Conservation (phyloP, 2,797 vertebrate genomes). For the Bryconaethiops microstoma region DNA sequence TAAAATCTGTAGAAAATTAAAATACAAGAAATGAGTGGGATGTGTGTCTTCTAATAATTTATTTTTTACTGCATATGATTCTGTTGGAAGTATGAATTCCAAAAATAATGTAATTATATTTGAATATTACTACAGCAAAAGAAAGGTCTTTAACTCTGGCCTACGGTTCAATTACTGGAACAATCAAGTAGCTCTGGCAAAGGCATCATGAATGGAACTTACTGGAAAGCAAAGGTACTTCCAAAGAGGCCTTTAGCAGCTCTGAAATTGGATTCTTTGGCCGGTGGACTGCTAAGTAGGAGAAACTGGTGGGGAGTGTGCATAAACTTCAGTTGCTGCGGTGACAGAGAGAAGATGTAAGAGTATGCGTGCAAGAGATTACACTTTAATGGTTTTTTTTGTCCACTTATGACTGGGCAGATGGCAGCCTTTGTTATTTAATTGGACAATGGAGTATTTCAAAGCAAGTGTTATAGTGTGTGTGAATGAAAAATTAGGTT, state of each 20-base stretch:
- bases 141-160: no score
- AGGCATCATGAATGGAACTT: conserved; percentile 61
- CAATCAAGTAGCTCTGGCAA: not conserved
- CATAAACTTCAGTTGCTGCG: conserved; percentile 92
- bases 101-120: not conserved
- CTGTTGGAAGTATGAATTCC: not conserved
- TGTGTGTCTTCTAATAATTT: not conserved
- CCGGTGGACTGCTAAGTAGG: conserved; percentile 91
- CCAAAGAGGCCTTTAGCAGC: conserved; percentile 90
- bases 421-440: not conserved
- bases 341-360: conserved; percentile 54
- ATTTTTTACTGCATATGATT: not conserved
- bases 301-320: conserved; percentile 91
- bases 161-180: not conserved
- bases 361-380: conserved; percentile 7
- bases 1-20: no score
- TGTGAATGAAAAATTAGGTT: conserved; percentile 27
- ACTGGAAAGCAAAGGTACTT: conserved; percentile 94
- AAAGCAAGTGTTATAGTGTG: not conserved
- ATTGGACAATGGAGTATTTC: not conserved
- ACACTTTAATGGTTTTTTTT: not conserved
- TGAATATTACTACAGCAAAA: not conserved
- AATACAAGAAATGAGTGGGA: no score
- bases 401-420: not conserved
- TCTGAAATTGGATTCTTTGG: conserved; percentile 94